Base-by-base conservation (phyloP, 2,113 vertebrate species). In the Catharus fuscescens region DNA sequence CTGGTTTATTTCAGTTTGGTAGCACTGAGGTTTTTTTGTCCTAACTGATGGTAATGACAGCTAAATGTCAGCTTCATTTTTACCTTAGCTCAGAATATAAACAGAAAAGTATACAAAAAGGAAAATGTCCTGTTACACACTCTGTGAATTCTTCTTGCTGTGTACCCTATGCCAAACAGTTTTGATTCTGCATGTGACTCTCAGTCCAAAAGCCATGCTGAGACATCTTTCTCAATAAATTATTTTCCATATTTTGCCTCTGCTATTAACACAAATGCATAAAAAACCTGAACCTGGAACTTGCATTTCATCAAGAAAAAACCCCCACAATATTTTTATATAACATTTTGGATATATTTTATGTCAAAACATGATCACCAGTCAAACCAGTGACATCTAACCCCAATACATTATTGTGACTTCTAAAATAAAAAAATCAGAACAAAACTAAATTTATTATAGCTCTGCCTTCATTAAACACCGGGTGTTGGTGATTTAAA, bases 381-480 rank as follows among this genome's bases (percentile, higher is more conserved):
- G 93, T 93, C 80, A 74, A 94, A 91, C 88, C 64, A 92, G 83
- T 92, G 96, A 94, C 56, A 86, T 71, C 93, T 95, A 95, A 96
- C 95, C 97, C 97, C 44, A 94, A 95, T 85, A 96, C 95, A 82
- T 88, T 97, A 97, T 87, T 86, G 96, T 97, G 88, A 97, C 87
- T 97, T 97, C 97, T 98, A 97, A 98, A 99, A 65, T 92, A 98
- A 98, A 89, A 80, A 98, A 99, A 98, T 95, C 98, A 98, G 98
- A 98, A 98, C 98, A 97, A 98, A 99, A 98, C 97, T 97, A 94
- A 97, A 98, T 99, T 99, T 99, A 98, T 99, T 99, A 81, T 96
- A 98, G 95, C 97, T 98, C 98, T 96, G 95, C 98, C 97, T 98
- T 98, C 98, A 97, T 98, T 97, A 97, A 98, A 98, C 97, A 98